Evolutionary conservation across 2,113 vertebrate species (phyloP), one percentile per base, ranked within the genome.

Genomic region (Phylloscopus trochilus): DNA sequence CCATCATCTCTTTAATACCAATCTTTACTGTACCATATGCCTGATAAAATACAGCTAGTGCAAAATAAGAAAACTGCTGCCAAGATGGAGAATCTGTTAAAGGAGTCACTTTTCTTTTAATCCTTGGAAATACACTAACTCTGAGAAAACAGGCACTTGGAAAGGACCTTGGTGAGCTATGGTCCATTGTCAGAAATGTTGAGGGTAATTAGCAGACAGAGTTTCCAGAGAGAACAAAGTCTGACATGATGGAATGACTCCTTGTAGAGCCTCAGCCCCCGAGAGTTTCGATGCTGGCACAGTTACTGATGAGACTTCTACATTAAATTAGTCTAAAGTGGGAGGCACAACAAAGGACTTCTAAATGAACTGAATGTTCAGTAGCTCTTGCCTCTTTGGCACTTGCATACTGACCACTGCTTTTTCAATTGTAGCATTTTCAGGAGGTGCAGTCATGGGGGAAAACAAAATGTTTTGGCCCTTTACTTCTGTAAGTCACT

Each of bases 301-400:
- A 44, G 87, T 96, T 96, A 96, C 85, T 80, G 83, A 94, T 86
- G 92, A 8, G 47, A 91, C n/a, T 95, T 82, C 91, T 73, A 90
- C 79, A 89, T 93, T 94, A 87, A 96, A 95, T 97, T 96, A 95
- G 96, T 92, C 94, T 93, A 89, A 94, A 87, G 31, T 88, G 43
- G 33, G 43, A 51, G 76, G 21, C 31, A 67, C 21, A 53, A 67
- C 64, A 78, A 47, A 86, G 69, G 41, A 62, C 69, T 92, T 63
- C 69, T 81, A 80, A 76, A 90, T 90, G 47, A 91, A 94, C n/a
- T 68, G 20, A 58, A 47, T 60, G 62, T 73, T 92, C 68, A 30
- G 60, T 52, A 83, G 37, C 76, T 87, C 69, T 31, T 90, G 64
- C 28, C 79, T 96, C 7, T 35, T 83, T 56, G 83, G 58, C 73